phyloP scores from a whole-genome alignment of 2,797 vertebrate species.

The Arnoldichthys spilopterus region DNA sequence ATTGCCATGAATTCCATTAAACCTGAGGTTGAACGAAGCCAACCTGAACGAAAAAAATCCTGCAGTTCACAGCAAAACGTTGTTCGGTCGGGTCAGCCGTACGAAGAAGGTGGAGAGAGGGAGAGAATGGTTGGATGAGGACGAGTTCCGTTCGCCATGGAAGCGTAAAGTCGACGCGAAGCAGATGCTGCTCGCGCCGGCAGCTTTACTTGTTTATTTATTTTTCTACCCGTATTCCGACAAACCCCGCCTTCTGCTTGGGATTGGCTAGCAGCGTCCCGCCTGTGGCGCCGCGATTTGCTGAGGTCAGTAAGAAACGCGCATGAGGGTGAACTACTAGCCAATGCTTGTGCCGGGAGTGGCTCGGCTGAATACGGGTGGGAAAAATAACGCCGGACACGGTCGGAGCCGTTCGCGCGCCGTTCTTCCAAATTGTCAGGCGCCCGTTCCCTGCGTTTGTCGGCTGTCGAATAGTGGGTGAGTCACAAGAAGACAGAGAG shows the following conservation, averaged over 20 bases:
- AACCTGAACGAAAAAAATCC: neutral
- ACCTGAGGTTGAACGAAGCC: neutral
- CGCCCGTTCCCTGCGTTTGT: conserved; percentile 11
- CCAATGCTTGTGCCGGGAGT: neutral
- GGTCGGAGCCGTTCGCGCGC: neutral
- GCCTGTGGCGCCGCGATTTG: neutral
- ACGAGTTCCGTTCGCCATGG: neutral
- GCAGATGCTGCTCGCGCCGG: conserved; percentile 6
- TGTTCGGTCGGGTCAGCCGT: neutral
- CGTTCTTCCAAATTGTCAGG: neutral
- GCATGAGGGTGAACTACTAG: neutral
- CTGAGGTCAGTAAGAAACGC: too few species aligned
- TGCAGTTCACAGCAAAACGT: neutral
- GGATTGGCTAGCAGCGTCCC: neutral
- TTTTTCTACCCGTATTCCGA: neutral
- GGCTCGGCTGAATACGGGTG: neutral
- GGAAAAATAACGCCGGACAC: neutral
- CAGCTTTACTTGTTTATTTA: neutral
- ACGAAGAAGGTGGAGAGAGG: neutral
- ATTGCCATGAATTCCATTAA: conserved; percentile 7
- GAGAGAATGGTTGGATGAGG: neutral
- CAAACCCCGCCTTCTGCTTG: neutral
- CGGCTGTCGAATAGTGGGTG: neutral
- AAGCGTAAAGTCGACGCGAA: neutral
- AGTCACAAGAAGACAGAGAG: neutral